Evolutionary conservation across 2,113 vertebrate genomes (phyloP).

Genomic region (Nipponia nippon): DNA sequence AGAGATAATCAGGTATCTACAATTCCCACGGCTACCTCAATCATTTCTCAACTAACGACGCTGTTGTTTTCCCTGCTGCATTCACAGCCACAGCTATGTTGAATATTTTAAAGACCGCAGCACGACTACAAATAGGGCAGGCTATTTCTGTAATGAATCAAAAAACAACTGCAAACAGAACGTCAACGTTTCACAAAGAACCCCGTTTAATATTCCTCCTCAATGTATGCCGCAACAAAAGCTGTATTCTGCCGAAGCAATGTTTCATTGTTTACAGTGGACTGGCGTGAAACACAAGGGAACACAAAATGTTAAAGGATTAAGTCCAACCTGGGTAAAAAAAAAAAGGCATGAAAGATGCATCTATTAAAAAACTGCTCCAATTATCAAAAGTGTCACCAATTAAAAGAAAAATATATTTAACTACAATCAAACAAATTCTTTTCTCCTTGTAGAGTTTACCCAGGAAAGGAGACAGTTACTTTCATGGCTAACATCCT

Average conservation of each 20-base stretch:
- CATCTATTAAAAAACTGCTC: neutral
- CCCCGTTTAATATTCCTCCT: neutral
- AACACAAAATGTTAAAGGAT: neutral
- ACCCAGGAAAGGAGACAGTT: neutral
- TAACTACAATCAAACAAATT: neutral
- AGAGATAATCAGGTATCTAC: fast-evolving
- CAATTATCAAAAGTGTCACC: neutral
- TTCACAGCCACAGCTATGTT: neutral
- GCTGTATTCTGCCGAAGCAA: neutral
- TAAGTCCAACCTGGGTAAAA: neutral
- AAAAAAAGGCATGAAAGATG: neutral
- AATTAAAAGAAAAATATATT: neutral
- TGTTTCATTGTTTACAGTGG: neutral
- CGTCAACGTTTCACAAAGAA: fast-evolving
- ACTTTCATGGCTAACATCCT: neutral
- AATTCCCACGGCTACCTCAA: neutral
- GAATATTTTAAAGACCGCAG: neutral
- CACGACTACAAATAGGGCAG: neutral
- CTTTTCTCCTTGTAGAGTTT: neutral
- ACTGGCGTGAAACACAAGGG: fast-evolving
- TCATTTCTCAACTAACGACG: fast-evolving
- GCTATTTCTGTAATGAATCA: neutral
- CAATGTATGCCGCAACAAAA: fast-evolving
- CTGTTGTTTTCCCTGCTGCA: neutral
- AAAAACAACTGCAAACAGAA: neutral